phyloP scores from a whole-genome alignment of 2,888 invertebrate species.

The Junonia oenone region DNA sequence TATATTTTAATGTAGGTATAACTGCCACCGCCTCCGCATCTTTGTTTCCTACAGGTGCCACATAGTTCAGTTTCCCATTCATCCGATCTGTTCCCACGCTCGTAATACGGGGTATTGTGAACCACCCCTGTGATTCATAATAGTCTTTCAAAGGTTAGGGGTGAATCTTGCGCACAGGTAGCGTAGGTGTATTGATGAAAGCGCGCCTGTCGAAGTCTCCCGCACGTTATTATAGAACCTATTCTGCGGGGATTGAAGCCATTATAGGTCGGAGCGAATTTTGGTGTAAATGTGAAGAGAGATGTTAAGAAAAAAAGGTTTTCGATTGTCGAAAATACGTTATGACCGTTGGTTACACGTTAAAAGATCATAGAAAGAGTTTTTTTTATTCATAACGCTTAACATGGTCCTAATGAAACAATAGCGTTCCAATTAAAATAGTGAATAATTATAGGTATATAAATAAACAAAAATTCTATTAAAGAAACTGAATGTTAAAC shows the following conservation, averaged over 20 bases:
- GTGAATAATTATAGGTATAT: not conserved
- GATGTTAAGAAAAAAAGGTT: conserved; percentile 12
- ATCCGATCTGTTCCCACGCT: conserved; percentile 61
- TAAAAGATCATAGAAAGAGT: not conserved
- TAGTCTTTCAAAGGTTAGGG: conserved; percentile 54
- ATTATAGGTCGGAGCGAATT: not conserved
- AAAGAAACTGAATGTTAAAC: conserved; percentile 12
- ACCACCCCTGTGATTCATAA: conserved; percentile 54
- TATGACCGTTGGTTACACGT: conserved; percentile 49
- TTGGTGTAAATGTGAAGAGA: not conserved
- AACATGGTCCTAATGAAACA: not conserved
- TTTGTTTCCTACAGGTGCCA: conserved; percentile 57
- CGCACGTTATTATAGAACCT: conserved; percentile 3
- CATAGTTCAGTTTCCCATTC: conserved; percentile 43
- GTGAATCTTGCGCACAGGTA: conserved; percentile 60
- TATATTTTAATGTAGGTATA: conserved; percentile 28
- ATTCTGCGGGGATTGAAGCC: not conserved
- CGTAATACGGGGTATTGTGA: conserved; percentile 50
- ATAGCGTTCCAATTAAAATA: no score
- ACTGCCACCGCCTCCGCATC: conserved; percentile 37
- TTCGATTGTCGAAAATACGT: conserved; percentile 44
- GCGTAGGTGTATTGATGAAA: conserved; percentile 32
- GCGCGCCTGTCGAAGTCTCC: not conserved
- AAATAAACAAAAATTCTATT: not conserved
- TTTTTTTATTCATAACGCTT: not conserved